Base-by-base conservation (phyloP, 2,888 invertebrate species). In the Hoplodrina blanda region DNA sequence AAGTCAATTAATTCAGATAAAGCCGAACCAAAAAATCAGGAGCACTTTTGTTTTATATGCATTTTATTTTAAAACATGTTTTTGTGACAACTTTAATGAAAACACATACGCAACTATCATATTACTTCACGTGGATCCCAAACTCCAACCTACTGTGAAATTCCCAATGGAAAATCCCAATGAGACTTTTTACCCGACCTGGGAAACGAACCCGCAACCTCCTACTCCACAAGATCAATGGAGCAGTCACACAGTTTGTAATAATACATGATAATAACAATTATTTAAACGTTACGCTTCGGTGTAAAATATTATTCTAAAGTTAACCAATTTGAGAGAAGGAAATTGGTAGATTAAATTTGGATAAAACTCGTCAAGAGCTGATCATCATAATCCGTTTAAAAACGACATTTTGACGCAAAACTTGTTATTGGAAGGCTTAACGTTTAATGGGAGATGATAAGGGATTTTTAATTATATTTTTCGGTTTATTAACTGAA, bases 321-420 rank as follows among this genome's bases (percentile, higher is more conserved):
- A 78, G 55, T 68, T 64, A 70, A 70, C 49, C 59, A 67, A 64
- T 79, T 67, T 55, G 57, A 55, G 49, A 19, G 13, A 54, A 70
- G 64, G 55, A 70, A 79, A 78, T 78, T 79, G 79, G 70, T 62
- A 79, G 78, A 78, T 79, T 78, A 67, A 62, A 70, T 70, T 62
- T 67, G 62, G 75, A 78, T 78, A 67, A 74, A 79, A 70, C 66
- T 62, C 67, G 56, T 66, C 78, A 54, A 53, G 53, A 46, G 55
- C 69, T 53, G 66, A 78, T 67, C 70, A 59, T 70, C 41, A 55
- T 64, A 79, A 79, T 79, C 75, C 57, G 59, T 33, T 78, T 64
- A 64, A 75, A 74, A 75, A 67, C 57, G 66, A 57, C 63, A 19
- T 63, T 74, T 69, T 66, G 62, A 56, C 63, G 62, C 50, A 37